Evolutionary conservation across 1,140 invertebrate species (phyloP), one percentile per base, ranked within the genome.

Genomic region (Cydia pomonella): DNA sequence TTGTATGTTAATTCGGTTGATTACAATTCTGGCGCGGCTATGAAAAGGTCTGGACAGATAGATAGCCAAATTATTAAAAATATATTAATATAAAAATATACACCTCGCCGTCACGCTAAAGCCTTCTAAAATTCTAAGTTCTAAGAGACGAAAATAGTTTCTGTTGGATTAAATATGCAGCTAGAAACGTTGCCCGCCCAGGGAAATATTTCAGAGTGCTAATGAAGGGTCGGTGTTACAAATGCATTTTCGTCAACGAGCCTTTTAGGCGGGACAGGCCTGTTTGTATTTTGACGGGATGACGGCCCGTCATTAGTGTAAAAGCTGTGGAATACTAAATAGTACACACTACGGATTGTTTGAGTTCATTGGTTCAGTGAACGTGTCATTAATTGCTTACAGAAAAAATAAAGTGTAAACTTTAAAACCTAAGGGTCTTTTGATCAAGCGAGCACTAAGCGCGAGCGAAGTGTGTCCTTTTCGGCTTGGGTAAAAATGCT

Each of bases 161-260:
- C 50, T n/a, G 50, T 53, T 53, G n/a, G 50, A 53, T 53, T 53
- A 53, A 53, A 53, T 53, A 53, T 53, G 50, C 16, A 53, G 50
- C n/a, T n/a, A 9, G 16, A n/a, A 6, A 18, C 50, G 50, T n/a
- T 53, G n/a, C n/a, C 16, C 50, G 50, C 50, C 50, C 18, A n/a
- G 50, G 50, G 50, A 53, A 53, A 53, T 53, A 53, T 53, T 53
- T 53, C 50, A 53, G 47, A 50, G 50, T 53, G 50, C 50, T 53
- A 53, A 53, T 53, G 50, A 53, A 53, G 18, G 50, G 50, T 53
- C 16, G 50, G n/a, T 53, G 50, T 53, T 53, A 53, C 50, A 53
- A 53, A 53, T 53, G 50, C 50, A 53, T 53, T 53, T 53, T 16
- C n/a, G 50, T 53, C 50, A 53, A 53, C 50, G 50, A 53, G 50